Conservation (phyloP, 2,113 vertebrate genomes). For the Pedetes capensis region DNA sequence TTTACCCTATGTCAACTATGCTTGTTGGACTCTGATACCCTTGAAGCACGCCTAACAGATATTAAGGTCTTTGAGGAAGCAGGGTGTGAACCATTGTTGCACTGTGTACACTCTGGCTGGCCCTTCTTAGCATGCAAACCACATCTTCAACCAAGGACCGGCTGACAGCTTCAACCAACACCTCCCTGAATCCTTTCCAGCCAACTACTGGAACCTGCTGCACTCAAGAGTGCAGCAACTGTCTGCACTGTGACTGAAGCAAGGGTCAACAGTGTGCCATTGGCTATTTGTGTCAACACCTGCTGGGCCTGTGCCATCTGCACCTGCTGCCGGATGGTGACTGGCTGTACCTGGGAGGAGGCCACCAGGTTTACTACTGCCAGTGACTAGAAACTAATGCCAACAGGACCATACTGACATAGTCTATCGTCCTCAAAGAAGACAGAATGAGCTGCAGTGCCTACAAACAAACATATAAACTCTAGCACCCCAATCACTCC, state of each 20-base stretch:
- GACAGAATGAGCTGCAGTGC: not conserved
- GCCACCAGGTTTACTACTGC: slow-evolving; percentile 90
- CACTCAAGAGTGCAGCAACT: slow-evolving; percentile 90
- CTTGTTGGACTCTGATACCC: not conserved
- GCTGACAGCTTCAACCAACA: accelerated
- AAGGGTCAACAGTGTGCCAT: slow-evolving; percentile 92
- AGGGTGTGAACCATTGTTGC: not conserved
- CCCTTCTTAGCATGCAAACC: not conserved
- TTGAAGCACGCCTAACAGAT: not conserved
- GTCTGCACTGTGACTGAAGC: slow-evolving; percentile 92
- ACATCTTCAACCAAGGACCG: not conserved
- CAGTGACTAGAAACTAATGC: not conserved
- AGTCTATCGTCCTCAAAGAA: not conserved
- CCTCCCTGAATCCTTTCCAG: not conserved
- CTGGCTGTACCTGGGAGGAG: slow-evolving; percentile 91
- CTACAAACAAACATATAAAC: not conserved
- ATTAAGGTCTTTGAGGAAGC: not conserved
- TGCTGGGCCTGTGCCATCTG: slow-evolving; percentile 87
- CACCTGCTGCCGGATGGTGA: slow-evolving; percentile 95
- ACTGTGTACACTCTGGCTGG: not conserved
- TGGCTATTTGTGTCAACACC: slow-evolving; percentile 89
- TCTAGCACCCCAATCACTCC: not conserved
- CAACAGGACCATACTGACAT: not conserved
- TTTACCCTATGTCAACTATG: not conserved
- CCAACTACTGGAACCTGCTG: slow-evolving; percentile 90